Evolutionary conservation across 1,140 invertebrate species (phyloP).

Genomic region (Trinorchestia longiramus): DNA sequence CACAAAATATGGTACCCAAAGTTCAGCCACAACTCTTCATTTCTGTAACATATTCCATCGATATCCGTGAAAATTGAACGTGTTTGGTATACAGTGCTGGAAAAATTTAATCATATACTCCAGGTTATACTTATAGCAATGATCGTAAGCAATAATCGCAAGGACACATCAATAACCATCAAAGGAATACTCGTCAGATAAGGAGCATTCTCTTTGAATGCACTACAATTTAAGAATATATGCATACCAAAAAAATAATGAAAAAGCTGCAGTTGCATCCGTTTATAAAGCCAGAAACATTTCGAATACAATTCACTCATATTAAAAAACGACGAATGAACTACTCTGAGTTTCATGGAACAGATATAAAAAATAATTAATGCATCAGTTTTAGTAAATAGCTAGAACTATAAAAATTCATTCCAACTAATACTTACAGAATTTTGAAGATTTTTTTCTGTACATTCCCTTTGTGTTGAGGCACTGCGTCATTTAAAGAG

Average conservation of each 20-base stretch:
- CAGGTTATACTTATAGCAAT: no score
- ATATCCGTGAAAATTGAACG: neutral
- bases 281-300: neutral
- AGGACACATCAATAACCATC: no score
- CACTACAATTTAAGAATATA: no score
- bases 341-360: neutral
- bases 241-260: neutral
- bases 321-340: neutral
- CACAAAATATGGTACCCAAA: no score
- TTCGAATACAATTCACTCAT: neutral
- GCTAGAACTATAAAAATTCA: neutral
- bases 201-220: no score
- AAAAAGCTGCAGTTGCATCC: neutral
- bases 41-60: neutral
- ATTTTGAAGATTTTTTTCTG: neutral
- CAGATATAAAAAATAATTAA: neutral
- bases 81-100: neutral
- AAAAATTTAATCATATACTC: neutral
- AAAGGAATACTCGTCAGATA: no score
- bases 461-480: no score
- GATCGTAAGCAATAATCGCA: no score
- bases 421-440: neutral
- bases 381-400: neutral
- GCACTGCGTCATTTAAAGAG: no score
- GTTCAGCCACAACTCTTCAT: neutral